Conservation (phyloP, 2,888 invertebrate genomes). For the Rutpela maculata region DNA sequence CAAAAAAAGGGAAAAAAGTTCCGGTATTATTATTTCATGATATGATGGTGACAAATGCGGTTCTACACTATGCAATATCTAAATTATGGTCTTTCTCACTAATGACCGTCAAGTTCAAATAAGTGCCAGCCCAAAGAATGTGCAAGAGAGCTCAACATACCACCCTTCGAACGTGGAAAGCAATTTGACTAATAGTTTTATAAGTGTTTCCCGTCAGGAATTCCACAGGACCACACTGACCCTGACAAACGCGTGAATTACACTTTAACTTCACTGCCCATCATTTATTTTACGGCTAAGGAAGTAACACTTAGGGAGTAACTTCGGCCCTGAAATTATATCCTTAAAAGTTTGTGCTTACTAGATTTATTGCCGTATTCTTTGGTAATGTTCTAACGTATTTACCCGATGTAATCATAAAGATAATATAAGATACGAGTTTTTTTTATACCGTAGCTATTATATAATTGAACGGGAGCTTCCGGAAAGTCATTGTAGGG, state of each 20-base stretch:
- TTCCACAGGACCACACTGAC: constrained; percentile 48
- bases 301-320: constrained; percentile 38
- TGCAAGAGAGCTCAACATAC: constrained; percentile 8
- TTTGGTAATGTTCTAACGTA: neutral
- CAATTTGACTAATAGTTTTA: constrained; percentile 70
- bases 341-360: constrained; percentile 29
- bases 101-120: constrained; percentile 14
- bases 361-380: constrained; percentile 17
- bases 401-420: constrained; percentile 20
- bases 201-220: constrained; percentile 63
- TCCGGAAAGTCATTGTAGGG: neutral
- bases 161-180: constrained; percentile 51
- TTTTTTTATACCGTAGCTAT: neutral
- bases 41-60: neutral
- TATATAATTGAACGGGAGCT: neutral
- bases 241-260: constrained; percentile 38
- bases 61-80: neutral
- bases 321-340: constrained; percentile 34
- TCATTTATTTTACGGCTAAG: constrained; percentile 41
- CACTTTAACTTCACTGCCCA: constrained; percentile 24
- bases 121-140: constrained; percentile 26
- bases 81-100: neutral
- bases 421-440: neutral
- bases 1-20: no score
- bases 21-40: neutral